Base-by-base conservation (phyloP, 2,797 vertebrate genomes). In the Tenualosa ilisha region DNA sequence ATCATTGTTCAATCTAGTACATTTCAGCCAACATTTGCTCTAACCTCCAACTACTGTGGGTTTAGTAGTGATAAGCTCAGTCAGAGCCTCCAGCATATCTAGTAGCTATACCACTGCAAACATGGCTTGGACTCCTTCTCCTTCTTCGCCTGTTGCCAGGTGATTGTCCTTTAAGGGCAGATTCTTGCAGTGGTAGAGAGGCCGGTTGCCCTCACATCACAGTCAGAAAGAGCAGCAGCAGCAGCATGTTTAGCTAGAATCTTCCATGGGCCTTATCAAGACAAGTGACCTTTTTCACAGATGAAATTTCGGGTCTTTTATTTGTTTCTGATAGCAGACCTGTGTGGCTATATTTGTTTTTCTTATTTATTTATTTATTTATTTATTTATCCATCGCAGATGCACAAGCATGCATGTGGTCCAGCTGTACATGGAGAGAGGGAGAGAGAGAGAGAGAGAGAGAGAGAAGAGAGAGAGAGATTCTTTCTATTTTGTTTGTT, bases 121-220 rank as follows among this genome's bases (percentile, higher is more conserved):
- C 6, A 63, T 63, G 15, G 4, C 31, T 40, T 24, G 31, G 31
- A 13, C 40, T 49, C 5, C 31, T 54, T 50, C 20, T 43, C 40
- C 43, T 40, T 31, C 9, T 49, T 37, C 40, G 22, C 5, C 26
- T 17, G 53, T 6, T 54, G 51, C 54, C 26, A 82, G 82, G 54
- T 82, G 82, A 15, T 37, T 72, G 46, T 68, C 49, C 7, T 15
- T 75, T 3, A 26, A 20, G 46, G 54, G 22, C 75, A 59, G 53
- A 84, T 24, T 13, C 53, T 54, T 37, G 31, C 81, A 61, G 84
- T 31, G 43, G 68, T 85, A n/a, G 84, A 81, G 86, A 87, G 84
- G 0, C n/a, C 20, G 83, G 79, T 63, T 84, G 6, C 84, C 81
- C 65, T 86, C 84, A 81, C 50, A 84, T 84, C 86, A 46, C 79